Base-by-base conservation (phyloP, 2,113 vertebrate genomes). In the Myiopsitta monachus region DNA sequence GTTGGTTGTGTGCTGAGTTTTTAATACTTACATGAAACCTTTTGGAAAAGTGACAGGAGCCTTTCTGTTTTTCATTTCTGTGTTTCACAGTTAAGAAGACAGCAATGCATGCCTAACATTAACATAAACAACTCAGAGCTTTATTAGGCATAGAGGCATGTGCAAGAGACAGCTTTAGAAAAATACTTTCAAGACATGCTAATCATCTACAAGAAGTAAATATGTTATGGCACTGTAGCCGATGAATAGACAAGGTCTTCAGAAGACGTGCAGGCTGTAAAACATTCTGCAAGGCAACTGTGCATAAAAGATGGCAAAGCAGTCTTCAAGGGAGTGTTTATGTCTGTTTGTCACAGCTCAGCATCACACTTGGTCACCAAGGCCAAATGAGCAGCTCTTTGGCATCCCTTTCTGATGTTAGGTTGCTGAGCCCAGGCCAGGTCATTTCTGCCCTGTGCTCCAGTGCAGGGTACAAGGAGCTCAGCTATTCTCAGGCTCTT, bases 31-130 rank as follows among this genome's bases (percentile, higher is more conserved):
- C 47, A 59, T 87, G 55, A 95, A 97, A 75, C 12, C 57, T 94
- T 94, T 91, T 94, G 93, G 89, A 88, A 94, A 93, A 91, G 64
- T 38, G 44, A 47, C 61, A 93, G 61, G 43, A 83, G 79, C 39
- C 31, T 92, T 12, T 90, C 61, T 87, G 43, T 9, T 93, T 93
- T 87, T 86, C 3, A 3, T 77, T 90, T 83, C 66, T 95, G 73
- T 78, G 96, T 95, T 95, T 94, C 89, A 83, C 94, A 94, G 89
- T 89, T 89, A 95, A 81, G 69, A 57, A 94, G 89, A 78, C 23
- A 95, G 77, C 52, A 88, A 63, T 14, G 51, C 52, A 52, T 1
- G 0, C 28, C 89, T 75, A 85, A 76, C 57, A 95, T 57, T 57
- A 57, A 59, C 55, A 57, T 14, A 59, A 59, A 64, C 88, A 95